Evolutionary conservation across 1,140 invertebrate genomes (phyloP), one percentile per base, ranked within the genome.

Genomic region (Cydia amplana): DNA sequence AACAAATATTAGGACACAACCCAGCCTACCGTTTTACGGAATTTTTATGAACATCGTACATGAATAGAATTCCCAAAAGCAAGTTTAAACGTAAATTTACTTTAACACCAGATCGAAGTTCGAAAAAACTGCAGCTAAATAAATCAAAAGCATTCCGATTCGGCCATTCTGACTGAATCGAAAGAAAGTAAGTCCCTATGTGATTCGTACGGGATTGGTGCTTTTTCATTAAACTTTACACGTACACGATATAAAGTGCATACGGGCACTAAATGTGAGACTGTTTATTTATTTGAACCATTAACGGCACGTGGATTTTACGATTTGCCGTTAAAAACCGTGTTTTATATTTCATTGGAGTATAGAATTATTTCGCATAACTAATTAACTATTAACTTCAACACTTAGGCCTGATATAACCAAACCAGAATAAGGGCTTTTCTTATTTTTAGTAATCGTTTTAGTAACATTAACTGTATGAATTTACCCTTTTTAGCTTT

Each of bases 241-340:
- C 12, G 12, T 65, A 28, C 25, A 32, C 20, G 23, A 65, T 25
- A 65, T 65, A 65, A 65, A 67, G 64, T 67, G 64, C 64, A 67
- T 32, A 32, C 10, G 64, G 63, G 23, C 63, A 32, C 28, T 55
- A 55, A 18, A 55, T 55, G 51, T 49, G 46, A 49, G 16, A 16
- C 46, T 49, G 16, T 49, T 18, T 55, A 55, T 55, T 55, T 55
- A 18, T 18, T n/a, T 55, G 14, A 49, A n/a, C 46, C 46, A 49
- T 55, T 55, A 18, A 55, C 16, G n/a, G 51, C 51, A 55, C 16
- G 51, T 55, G 51, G 51, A 55, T 55, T 55, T 55, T 55, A 55
- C 51, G 51, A 55, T 55, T 18, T 18, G 18, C n/a, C 51, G n/a
- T 55, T n/a, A 55, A 55, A 55, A 55, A 49, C 46, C 43, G 49